A percentile compares a stretch with the other conserved stretches of the same genome.
phyloP scores from a whole-genome alignment of 2,113 vertebrate species.

The Pteruthius melanotis region DNA sequence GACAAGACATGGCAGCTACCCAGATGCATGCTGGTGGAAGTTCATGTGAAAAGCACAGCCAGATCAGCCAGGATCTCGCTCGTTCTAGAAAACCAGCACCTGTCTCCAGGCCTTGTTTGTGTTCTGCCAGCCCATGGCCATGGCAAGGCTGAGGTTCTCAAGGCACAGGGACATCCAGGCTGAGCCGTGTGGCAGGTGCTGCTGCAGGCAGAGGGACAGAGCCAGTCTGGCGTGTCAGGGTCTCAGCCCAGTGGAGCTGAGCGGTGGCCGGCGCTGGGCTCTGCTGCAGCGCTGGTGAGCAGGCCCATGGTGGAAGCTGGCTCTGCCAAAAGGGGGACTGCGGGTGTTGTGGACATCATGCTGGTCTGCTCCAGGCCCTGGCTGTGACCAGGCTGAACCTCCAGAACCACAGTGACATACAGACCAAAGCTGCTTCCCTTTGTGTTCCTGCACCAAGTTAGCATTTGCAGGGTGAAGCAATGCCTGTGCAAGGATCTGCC shows the following conservation, averaged over 20 bases:
- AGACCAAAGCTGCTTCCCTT: neutral
- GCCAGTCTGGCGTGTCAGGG: rapidly evolving
- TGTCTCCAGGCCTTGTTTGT: neutral
- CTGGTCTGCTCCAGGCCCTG: too few relatives aligned
- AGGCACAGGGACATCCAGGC: neutral
- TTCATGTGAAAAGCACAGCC: neutral
- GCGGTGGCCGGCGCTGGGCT: rapidly evolving
- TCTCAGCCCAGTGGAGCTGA: rapidly evolving
- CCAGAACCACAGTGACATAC: neutral
- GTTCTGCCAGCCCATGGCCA: rapidly evolving
- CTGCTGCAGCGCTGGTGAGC: rapidly evolving
- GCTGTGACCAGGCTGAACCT: neutral
- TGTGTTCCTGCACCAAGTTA: neutral
- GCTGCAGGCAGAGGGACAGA: neutral
- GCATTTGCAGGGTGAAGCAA: neutral
- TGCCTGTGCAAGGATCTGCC: neutral
- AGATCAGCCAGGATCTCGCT: neutral
- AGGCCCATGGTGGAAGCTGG: rapidly evolving
- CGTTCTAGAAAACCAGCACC: neutral
- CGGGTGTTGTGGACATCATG: too few relatives aligned
- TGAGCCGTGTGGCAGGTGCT: rapidly evolving
- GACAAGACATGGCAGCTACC: neutral
- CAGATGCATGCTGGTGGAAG: neutral
- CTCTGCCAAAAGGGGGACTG: neutral
- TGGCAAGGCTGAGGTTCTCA: rapidly evolving